Evolutionary conservation across 2,888 invertebrate species (phyloP), one percentile per base, ranked within the genome.

Genomic region (Napeogenes sylphis): DNA sequence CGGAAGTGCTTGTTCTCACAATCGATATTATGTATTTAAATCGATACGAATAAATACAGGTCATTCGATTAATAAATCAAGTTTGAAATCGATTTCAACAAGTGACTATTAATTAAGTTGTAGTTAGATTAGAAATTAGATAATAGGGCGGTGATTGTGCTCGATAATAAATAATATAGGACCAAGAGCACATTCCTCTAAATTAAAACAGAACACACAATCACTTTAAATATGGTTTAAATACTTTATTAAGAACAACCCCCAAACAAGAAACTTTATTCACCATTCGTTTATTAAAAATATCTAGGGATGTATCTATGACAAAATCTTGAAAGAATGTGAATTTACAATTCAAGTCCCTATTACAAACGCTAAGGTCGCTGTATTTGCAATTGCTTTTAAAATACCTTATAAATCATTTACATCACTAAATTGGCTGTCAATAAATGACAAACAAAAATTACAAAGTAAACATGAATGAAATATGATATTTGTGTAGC

Each of bases 91-190:
- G 90, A 89, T 88, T 89, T 89, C 87, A 88, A 89, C 90, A 87
- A 89, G 89, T 89, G 88, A 81, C 87, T 87, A 90, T 90, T 90
- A 90, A 90, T 90, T 88, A 90, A 89, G 86, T 84, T 89, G 89
- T 90, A 86, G 87, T 87, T 85, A 86, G 89, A 89, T 89, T 85
- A 81, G 86, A 87, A 88, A 88, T 87, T 85, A 85, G 88, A 90
- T 89, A 86, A 81, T 77, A 79, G 87, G 87, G 85, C 87, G 87
- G 81, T 68, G 78, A 79, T 80, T 73, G 70, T 68, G 70, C 70
- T 78, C 84, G 83, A 87, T 65, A 65, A 65, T 65, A 53, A 65
- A 58, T 65, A 63, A 65, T 65, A 58, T 65, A 61, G 67, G 47
- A 59, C 61, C 63, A 55, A 63, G 45, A 30, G 64, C 61, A 59